Evolutionary conservation across 2,113 vertebrate genomes (phyloP), one percentile per base, ranked within the genome.

Genomic region (Rhinopithecus roxellana): DNA sequence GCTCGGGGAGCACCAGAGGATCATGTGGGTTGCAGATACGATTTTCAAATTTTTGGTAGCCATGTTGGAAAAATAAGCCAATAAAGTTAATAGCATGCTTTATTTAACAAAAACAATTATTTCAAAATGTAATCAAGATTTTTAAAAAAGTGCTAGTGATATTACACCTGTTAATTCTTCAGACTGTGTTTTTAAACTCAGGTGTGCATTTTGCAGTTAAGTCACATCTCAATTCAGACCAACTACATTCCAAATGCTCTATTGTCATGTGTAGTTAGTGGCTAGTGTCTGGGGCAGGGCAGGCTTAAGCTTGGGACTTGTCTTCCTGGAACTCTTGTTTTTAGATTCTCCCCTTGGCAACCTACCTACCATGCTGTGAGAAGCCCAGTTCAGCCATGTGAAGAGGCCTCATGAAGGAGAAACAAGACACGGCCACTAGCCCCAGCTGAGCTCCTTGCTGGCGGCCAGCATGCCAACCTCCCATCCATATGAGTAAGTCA

Each of bases 361-460:
- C 4, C 17, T 45, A 10, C 1, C 43, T 0, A 0, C 35, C 16
- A 6, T 20, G 20, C 48, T 23, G 16, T 30, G 32, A 12, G 22
- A 77, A 80, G 50, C 17, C 70, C 57, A 70, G 17, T 2, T 16
- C 32, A 52, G 35, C 11, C 14, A 55, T 0, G 2, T 8, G 27
- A 59, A 84, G n/a, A 78, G 2, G 2, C 2, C 20, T 12, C 23
- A 32, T 0, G 16, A 27, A 67, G 59, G n/a, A 91, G 52, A 89
- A 90, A 75, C 12, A 25, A 52, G 32, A 67, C 75, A 12, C 0
- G 1, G 50, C 2, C 16, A 30, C 18, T 2, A 48, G 18, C 11
- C 16, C 18, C 40, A 14, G 16, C 50, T 38, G 69, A 94, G 43
- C 35, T 85, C 12, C 6, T 5, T 50, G 32, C 25, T 32, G 22